Percentiles rank a stretch among this genome's conserved stretches.
phyloP scores from a whole-genome alignment of 2,113 vertebrate species.

The Zosterops lateralis region DNA sequence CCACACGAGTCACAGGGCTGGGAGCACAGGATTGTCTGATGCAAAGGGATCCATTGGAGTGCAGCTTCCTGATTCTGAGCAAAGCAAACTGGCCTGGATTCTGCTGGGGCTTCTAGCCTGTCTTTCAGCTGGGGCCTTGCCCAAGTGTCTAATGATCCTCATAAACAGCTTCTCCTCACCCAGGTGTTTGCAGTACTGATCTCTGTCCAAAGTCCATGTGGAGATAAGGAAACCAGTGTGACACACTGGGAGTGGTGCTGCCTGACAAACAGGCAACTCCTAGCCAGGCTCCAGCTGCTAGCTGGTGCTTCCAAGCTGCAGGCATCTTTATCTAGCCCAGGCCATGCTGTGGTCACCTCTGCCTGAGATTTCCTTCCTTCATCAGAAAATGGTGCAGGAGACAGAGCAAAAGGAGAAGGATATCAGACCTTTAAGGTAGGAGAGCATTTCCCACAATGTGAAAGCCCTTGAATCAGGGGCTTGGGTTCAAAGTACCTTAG shows the following conservation, averaged over 20 bases:
- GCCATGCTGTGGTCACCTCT: rapidly evolving
- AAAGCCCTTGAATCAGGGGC: neutral
- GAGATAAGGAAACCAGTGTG: neutral
- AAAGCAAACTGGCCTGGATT: neutral
- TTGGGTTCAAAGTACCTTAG: neutral
- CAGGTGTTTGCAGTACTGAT: neutral
- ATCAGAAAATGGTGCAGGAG: neutral
- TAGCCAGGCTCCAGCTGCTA: neutral
- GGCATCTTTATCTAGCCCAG: neutral
- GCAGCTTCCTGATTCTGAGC: neutral
- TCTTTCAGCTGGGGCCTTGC: rapidly evolving
- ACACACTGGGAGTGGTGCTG: neutral
- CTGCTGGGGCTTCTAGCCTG: neutral
- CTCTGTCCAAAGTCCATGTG: constrained; percentile 4
- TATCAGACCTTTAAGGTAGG: neutral
- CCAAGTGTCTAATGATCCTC: neutral
- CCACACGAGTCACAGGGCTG: rapidly evolving
- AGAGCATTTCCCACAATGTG: rapidly evolving
- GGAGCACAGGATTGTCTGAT: neutral
- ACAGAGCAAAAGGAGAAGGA: neutral
- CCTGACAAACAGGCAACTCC: neutral
- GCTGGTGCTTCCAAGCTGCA: neutral
- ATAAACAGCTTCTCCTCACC: neutral
- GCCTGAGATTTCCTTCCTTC: neutral
- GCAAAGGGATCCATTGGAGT: neutral